These are phyloP conservation scores for Adoxophyes honmai DNA, from an alignment of 1,140 invertebrate species.

Conservation along the genomic window DNA sequence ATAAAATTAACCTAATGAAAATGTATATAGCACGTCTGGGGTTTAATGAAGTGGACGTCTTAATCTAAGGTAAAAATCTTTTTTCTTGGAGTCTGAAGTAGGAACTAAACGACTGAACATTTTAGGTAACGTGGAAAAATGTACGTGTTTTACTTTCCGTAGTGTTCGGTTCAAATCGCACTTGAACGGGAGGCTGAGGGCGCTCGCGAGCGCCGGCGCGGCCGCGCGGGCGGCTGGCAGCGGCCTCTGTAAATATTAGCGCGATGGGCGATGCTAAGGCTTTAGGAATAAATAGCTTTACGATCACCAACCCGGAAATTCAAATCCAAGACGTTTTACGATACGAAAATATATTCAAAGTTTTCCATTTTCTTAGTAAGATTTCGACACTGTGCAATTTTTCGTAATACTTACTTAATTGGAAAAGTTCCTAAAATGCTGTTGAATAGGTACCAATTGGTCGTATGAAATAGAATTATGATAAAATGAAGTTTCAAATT, in stretches of 20 bases:
- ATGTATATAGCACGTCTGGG: slow-evolving; percentile 29
- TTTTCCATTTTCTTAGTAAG: slow-evolving; percentile 12
- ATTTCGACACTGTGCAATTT: slow-evolving; percentile 13
- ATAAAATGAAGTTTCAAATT: slow-evolving; percentile 36
- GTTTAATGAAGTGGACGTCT: slow-evolving; percentile 27
- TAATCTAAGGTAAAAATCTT: slow-evolving; percentile 27
- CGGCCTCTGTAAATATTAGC: slow-evolving; percentile 11
- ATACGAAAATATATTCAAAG: background rate
- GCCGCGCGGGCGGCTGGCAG: background rate
- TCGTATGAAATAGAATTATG: slow-evolving; percentile 1
- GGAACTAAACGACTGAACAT: slow-evolving; percentile 43
- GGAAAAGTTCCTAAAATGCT: slow-evolving; percentile 13
- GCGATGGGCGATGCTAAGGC: background rate
- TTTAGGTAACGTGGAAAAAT: slow-evolving; percentile 8
- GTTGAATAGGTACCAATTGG: slow-evolving; percentile 5
- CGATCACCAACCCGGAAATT: background rate
- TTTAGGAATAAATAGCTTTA: slow-evolving; percentile 14
- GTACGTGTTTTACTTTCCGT: slow-evolving; percentile 10
- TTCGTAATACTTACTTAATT: slow-evolving; percentile 13
- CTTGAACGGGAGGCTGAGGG: background rate
- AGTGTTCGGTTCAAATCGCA: background rate
- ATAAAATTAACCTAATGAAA: slow-evolving; percentile 17
- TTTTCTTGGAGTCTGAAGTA: slow-evolving; percentile 41
- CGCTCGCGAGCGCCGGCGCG: background rate
- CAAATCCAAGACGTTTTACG: slow-evolving; percentile 2